Conservation (phyloP, 1,140 invertebrate species). For the Armadillidium nasatum region DNA sequence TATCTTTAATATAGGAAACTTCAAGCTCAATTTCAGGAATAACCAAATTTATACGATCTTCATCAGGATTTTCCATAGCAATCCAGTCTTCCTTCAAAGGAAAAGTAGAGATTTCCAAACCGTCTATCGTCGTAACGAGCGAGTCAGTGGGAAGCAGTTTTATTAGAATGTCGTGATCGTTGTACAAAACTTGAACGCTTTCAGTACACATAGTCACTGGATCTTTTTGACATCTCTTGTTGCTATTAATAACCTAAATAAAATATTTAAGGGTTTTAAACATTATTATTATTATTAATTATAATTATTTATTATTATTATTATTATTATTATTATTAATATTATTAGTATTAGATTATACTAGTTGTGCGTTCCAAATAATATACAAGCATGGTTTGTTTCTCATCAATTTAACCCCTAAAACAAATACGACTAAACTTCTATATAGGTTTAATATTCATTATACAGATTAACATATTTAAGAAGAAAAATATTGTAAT, state of each 20-base stretch:
- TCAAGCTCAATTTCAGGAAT: slow-evolving; percentile 47
- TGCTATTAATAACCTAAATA: slow-evolving; percentile 58
- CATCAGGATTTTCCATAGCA: slow-evolving; percentile 47
- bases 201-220: slow-evolving; percentile 58
- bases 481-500: too few species aligned
- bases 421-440: too few species aligned
- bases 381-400: too few species aligned
- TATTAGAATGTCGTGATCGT: slow-evolving; percentile 58
- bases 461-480: too few species aligned
- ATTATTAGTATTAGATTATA: too few species aligned
- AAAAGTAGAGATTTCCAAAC: slow-evolving; percentile 47
- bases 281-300: too few species aligned
- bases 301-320: too few species aligned
- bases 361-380: too few species aligned
- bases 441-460: too few species aligned
- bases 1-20: slow-evolving; percentile 47
- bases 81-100: slow-evolving; percentile 51
- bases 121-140: slow-evolving; percentile 47
- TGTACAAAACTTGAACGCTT: slow-evolving; percentile 60
- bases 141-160: slow-evolving; percentile 7
- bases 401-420: too few species aligned
- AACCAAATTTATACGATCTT: slow-evolving; percentile 48
- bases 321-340: too few species aligned
- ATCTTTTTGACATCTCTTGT: slow-evolving; percentile 57
- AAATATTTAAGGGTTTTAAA: background rate